phyloP scores from a whole-genome alignment of 2,888 invertebrate species.

The Pterostichus niger region DNA sequence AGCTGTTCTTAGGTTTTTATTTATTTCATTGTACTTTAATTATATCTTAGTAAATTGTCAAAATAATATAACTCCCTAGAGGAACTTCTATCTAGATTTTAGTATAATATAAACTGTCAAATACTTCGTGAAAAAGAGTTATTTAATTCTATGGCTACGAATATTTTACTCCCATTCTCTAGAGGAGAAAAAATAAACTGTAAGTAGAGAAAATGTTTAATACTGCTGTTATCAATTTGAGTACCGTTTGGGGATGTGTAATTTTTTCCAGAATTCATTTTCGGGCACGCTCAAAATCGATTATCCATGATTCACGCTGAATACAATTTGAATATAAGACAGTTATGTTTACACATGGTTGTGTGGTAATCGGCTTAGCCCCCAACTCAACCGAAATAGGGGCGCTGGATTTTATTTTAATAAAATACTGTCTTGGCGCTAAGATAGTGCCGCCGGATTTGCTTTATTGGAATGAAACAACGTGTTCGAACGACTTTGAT shows the following conservation, averaged over 20 bases:
- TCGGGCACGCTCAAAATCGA: slow-evolving; percentile 66
- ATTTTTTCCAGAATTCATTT: slow-evolving; percentile 65
- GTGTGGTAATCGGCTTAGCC: slow-evolving; percentile 66
- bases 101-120: too few species aligned
- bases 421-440: slow-evolving; percentile 52
- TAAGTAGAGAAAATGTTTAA: neutral
- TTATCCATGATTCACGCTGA: slow-evolving; percentile 66
- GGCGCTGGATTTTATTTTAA: slow-evolving; percentile 59
- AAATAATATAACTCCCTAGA: too few species aligned
- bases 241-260: slow-evolving; percentile 59
- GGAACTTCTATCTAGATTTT: too few species aligned
- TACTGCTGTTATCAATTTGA: slow-evolving; percentile 2
- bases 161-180: too few species aligned
- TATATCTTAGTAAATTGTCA: too few species aligned
- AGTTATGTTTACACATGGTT: slow-evolving; percentile 67
- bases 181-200: too few species aligned
- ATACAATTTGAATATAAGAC: slow-evolving; percentile 66
- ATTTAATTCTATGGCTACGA: too few species aligned
- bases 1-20: too few species aligned
- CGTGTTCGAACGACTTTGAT: neutral
- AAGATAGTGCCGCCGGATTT: slow-evolving; percentile 57
- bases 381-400: slow-evolving; percentile 23
- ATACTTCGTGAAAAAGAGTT: too few species aligned
- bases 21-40: too few species aligned
- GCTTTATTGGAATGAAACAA: slow-evolving; percentile 53